A percentile compares a stretch with the other conserved stretches of the same genome.
Evolutionary conservation across 35 echinoderm and acorn worm genomes (phyloP).

Genomic region (Amphiura filiformis): DNA sequence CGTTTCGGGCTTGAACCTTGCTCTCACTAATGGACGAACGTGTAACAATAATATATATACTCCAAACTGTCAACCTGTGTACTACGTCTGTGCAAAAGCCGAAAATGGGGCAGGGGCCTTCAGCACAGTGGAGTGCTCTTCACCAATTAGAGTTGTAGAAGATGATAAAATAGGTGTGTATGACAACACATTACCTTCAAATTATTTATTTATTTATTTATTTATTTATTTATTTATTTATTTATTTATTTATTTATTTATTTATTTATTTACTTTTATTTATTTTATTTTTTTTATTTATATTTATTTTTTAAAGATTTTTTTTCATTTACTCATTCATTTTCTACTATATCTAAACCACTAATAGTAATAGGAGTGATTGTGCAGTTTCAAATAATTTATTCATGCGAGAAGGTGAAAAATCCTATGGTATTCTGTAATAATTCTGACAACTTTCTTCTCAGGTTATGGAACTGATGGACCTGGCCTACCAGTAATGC

Average conservation of each 20-base stretch:
- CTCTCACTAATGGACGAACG: slow-evolving; percentile 3
- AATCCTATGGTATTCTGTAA: too few relatives aligned
- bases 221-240: neutral
- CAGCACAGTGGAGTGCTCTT: slow-evolving; percentile 11
- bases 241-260: too few relatives aligned
- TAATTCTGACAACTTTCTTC: too few relatives aligned
- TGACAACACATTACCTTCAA: too few relatives aligned
- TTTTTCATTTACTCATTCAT: too few relatives aligned
- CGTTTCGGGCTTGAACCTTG: slow-evolving; percentile 2
- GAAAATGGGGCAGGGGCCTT: slow-evolving; percentile 52
- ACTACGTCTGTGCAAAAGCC: slow-evolving; percentile 42
- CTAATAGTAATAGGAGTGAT: too few relatives aligned
- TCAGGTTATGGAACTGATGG: slow-evolving; percentile 33
- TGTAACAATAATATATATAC: slow-evolving; percentile 16
- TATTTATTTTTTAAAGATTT: too few relatives aligned
- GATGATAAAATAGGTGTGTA: slow-evolving; percentile 28
- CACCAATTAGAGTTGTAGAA: slow-evolving; percentile 42
- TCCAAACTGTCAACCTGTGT: slow-evolving; percentile 17
- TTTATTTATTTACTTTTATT: too few relatives aligned
- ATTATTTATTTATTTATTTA: neutral
- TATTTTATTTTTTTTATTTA: too few relatives aligned
- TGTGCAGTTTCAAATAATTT: too few relatives aligned
- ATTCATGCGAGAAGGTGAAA: too few relatives aligned
- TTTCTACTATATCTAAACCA: too few relatives aligned
- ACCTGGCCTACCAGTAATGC: neutral